Percentiles rank a stretch among this genome's conserved stretches.
phyloP scores from a whole-genome alignment of 2,888 invertebrate species.

The Habrosyne pyritoides region DNA sequence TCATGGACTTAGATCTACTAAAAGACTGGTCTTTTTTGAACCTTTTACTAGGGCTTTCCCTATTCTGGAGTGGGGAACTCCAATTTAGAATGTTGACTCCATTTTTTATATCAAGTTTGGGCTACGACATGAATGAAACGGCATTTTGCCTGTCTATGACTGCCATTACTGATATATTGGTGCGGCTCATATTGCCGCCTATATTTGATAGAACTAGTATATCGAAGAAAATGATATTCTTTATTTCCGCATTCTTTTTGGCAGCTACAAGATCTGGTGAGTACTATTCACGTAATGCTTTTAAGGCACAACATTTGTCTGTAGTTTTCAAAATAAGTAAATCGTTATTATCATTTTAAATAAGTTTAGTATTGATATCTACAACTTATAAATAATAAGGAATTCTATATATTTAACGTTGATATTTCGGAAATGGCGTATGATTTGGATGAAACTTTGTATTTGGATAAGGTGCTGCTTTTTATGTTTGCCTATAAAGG shows the following conservation, averaged over 20 bases:
- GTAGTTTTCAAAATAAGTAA: too few relatives aligned
- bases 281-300: constrained; percentile 46
- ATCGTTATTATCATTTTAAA: too few relatives aligned
- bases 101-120: constrained; percentile 86
- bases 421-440: too few relatives aligned
- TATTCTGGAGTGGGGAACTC: constrained; percentile 89
- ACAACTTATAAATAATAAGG: too few relatives aligned
- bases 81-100: constrained; percentile 90
- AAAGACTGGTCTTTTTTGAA: constrained; percentile 89
- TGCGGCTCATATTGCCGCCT: constrained; percentile 88
- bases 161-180: constrained; percentile 89
- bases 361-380: too few relatives aligned
- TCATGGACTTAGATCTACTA: constrained; percentile 88
- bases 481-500: too few relatives aligned
- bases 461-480: too few relatives aligned
- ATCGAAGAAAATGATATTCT: constrained; percentile 88
- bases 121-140: constrained; percentile 86
- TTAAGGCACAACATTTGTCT: too few relatives aligned
- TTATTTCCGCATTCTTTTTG: constrained; percentile 87
- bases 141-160: constrained; percentile 90
- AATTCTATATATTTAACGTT: too few relatives aligned
- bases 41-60: constrained; percentile 87
- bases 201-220: constrained; percentile 88
- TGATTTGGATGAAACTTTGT: too few relatives aligned
- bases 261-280: constrained; percentile 89